Evolutionary conservation across 2,113 vertebrate species (phyloP).

Genomic region (Fukomys damarensis): DNA sequence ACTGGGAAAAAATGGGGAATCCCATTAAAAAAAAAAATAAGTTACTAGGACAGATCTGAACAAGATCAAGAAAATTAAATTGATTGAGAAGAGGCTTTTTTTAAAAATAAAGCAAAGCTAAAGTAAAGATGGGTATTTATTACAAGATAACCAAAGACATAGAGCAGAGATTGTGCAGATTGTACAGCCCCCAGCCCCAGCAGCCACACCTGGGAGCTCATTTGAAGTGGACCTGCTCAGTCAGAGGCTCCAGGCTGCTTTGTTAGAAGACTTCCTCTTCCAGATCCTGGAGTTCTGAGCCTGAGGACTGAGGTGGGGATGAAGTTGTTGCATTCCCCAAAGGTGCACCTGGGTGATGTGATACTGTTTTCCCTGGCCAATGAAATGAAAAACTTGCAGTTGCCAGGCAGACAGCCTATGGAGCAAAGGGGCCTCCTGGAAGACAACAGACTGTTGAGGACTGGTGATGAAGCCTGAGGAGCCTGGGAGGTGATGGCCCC

Average conservation of each 20-base stretch:
- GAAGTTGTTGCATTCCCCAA: not conserved
- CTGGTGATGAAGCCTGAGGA: not conserved
- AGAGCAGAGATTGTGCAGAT: not conserved
- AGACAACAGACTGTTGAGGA: not conserved
- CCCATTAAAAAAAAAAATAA: not conserved
- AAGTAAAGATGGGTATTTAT: not conserved
- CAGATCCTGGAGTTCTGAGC: not conserved
- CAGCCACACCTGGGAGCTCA: not conserved
- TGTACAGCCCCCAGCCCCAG: not conserved
- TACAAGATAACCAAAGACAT: not conserved
- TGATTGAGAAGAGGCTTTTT: not conserved
- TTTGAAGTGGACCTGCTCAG: not conserved
- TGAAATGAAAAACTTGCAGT: not conserved
- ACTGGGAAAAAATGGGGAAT: conserved; percentile 53
- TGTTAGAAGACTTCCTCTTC: not conserved
- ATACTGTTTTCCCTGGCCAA: not conserved
- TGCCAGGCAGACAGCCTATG: not conserved
- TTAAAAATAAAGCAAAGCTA: not conserved
- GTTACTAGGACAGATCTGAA: conserved; percentile 11
- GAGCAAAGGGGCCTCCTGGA: not conserved
- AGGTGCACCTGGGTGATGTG: not conserved
- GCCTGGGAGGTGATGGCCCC: not conserved
- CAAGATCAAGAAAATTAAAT: conserved; percentile 15
- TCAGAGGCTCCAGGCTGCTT: not conserved
- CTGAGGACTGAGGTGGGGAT: not conserved